Evolutionary conservation across 2,888 invertebrate species (phyloP).

Genomic region (Blera fallax): DNA sequence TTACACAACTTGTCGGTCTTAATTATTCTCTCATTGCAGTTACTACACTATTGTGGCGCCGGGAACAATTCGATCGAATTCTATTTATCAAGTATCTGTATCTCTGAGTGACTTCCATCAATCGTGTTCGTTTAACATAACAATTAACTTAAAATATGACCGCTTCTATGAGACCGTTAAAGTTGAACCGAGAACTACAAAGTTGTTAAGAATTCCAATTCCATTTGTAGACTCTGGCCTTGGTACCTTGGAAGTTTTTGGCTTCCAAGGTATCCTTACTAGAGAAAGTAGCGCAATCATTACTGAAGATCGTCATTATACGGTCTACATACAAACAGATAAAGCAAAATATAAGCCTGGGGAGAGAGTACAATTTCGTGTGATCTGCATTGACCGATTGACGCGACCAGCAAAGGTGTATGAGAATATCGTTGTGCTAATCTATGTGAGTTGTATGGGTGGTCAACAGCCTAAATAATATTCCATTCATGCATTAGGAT

Average conservation of each 20-base stretch:
- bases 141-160: not conserved
- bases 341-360: slow-evolving; percentile 95
- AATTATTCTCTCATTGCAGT: slow-evolving; percentile 3
- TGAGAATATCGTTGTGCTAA: slow-evolving; percentile 84
- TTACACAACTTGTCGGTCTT: no score
- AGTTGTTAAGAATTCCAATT: not conserved
- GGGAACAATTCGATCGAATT: slow-evolving; percentile 28
- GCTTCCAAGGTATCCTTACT: not conserved
- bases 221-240: not conserved
- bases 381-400: slow-evolving; percentile 85
- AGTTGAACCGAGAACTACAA: not conserved
- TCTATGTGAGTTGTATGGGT: slow-evolving; percentile 84
- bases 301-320: not conserved
- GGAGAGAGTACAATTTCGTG: slow-evolving; percentile 88
- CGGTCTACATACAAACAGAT: slow-evolving; percentile 95
- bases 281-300: not conserved
- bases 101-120: slow-evolving; percentile 82
- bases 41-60: slow-evolving; percentile 42
- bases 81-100: slow-evolving; percentile 12
- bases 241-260: not conserved
- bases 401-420: slow-evolving; percentile 86
- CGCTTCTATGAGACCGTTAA: not conserved
- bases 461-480: not conserved
- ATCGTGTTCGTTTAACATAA: slow-evolving; percentile 30
- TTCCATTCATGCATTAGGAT: slow-evolving; percentile 83